Evolutionary conservation across 2,888 invertebrate genomes (phyloP).

Genomic region (Melipona beecheii): DNA sequence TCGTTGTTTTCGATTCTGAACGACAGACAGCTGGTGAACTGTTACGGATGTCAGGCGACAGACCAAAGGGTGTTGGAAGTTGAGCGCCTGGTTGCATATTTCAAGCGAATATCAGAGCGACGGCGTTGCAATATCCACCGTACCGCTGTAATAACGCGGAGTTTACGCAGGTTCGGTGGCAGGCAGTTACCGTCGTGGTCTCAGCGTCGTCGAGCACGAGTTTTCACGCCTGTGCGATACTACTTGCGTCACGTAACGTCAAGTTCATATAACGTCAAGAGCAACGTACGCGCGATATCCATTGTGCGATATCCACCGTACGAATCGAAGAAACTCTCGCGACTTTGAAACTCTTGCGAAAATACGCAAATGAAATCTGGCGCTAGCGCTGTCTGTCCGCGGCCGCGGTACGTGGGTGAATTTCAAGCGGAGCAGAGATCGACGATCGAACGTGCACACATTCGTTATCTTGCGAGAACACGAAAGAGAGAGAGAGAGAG

Average conservation of each 20-base stretch:
- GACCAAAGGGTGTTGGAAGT: constrained; percentile 29
- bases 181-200: constrained; percentile 49
- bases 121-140: constrained; percentile 36
- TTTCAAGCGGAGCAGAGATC: not conserved
- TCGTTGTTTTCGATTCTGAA: not conserved
- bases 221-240: constrained; percentile 57
- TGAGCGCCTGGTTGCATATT: constrained; percentile 39
- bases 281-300: too few relatives aligned
- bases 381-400: too few relatives aligned
- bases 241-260: constrained; percentile 43
- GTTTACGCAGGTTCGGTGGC: constrained; percentile 50
- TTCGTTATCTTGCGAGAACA: not conserved
- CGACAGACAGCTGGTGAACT: not conserved
- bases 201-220: constrained; percentile 55
- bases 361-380: not conserved
- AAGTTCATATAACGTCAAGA: constrained; percentile 20
- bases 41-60: not conserved
- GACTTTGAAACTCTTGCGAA: too few relatives aligned
- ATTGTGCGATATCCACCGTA: not conserved
- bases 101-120: constrained; percentile 42
- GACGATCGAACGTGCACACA: not conserved
- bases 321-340: not conserved
- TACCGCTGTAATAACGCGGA: constrained; percentile 49
- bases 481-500: not conserved
- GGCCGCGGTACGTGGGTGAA: not conserved